Evolutionary conservation across 2,113 vertebrate species (phyloP), one percentile per base, ranked within the genome.

Genomic region (Silurus asotus): DNA sequence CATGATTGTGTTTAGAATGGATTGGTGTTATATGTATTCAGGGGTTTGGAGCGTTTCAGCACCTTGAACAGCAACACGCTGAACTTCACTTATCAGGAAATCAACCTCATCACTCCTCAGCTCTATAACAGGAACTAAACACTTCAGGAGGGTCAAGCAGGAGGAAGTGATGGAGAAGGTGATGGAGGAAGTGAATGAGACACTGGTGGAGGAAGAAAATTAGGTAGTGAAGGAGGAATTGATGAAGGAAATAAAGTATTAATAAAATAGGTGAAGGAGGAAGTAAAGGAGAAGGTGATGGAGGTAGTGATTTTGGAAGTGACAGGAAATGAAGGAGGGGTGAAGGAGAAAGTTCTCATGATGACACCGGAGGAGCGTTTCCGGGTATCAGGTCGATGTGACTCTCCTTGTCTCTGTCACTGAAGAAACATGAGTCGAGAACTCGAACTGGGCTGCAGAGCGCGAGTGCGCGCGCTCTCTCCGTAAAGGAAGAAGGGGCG

Each of bases 231-330:
- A 37, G 37, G 2, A 37, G 37, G 37, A 37, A 37, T 37, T 37
- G 37, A 37, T 37, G 37, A 37, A 37, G 37, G 37, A 37, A 37
- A 37, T 37, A 2, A 37, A 37, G 37, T 1, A 37, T 37, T 2
- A 3, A 37, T 1, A 37, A 37, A 37, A 37, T 37, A 37, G 37
- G 65, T 23, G 45, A 48, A n/a, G 25, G 74, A 55, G 14, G 70
- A 90, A 28, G 45, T 48, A 70, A 19, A 48, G 28, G 45, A 28
- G 61, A 82, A 84, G n/a, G 85, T 82, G 89, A 88, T 89, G 91
- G n/a, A 64, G 25, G 1, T 37, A 37, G 37, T 37, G 37, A 37
- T 37, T 37, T 1, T 37, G 37, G 37, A 37, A 37, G 37, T 37
- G 37, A 37, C 37, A 55, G 14, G 70, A 90, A 28, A 23, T 48